Base-by-base conservation (phyloP, 1,140 invertebrate species). In the Zelostemma sp. region DNA sequence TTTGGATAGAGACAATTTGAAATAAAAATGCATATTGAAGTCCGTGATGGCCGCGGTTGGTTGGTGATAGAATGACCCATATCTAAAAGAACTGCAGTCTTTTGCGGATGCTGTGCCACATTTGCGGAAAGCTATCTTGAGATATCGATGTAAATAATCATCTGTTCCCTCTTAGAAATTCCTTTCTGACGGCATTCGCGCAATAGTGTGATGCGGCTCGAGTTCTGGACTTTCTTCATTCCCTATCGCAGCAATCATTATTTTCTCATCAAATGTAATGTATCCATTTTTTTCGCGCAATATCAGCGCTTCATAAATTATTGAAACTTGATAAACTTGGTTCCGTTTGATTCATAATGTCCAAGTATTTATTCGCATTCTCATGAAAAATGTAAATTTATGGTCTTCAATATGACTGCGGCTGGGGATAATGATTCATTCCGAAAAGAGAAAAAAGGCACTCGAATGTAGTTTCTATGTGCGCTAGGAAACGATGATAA, bases 51-150 rank as follows among this genome's bases (percentile, higher is more conserved):
- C n/a, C n/a, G n/a, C n/a, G n/a, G n/a, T n/a, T n/a, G n/a, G n/a
- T n/a, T n/a, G n/a, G n/a, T n/a, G n/a, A n/a, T n/a, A n/a, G n/a
- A n/a, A n/a, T n/a, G n/a, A n/a, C n/a, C n/a, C n/a, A n/a, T n/a
- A n/a, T n/a, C n/a, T n/a, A n/a, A n/a, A n/a, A n/a, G n/a, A n/a
- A n/a, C n/a, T n/a, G n/a, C n/a, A n/a, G n/a, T 31, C 28, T 11
- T 31, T 25, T 18, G 18, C 55, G 40, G 58, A 53, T 61, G 41
- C 40, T 35, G 31, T 41, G 45, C 41, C 49, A 14, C 51, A 40
- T 53, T 43, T 53, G 58, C 56, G 28, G 12, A 56, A 14, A 18
- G 31, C 17, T 38, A 28, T 25, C 45, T 12, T 38, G 35, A 38
- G 14, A 38, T 38, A 38, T 38, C 35, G 35, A 38, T 38, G 9